Conservation (phyloP, 2,888 invertebrate species). For the Diplazon laetatorius region DNA sequence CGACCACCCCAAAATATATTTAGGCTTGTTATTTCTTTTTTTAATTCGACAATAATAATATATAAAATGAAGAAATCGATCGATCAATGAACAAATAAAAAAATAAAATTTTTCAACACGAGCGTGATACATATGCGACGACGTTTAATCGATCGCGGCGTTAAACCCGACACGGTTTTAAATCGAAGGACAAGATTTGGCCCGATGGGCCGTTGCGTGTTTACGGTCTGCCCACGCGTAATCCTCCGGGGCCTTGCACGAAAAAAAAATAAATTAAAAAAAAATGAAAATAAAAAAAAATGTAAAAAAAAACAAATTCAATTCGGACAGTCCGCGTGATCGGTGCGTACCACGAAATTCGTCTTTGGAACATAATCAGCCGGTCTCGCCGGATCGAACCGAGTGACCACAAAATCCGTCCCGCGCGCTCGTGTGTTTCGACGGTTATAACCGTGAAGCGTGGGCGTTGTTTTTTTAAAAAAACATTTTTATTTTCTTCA, state of each 20-base stretch:
- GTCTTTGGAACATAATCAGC: conserved; percentile 59
- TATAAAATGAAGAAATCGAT: too few relatives aligned
- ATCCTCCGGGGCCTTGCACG: conserved; percentile 34
- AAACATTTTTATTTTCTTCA: not conserved
- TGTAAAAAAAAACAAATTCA: conserved; percentile 20
- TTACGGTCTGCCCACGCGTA: conserved; percentile 62
- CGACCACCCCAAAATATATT: too few relatives aligned
- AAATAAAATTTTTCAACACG: not conserved
- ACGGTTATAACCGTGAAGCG: conserved; percentile 66
- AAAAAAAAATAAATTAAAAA: not conserved
- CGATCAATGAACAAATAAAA: too few relatives aligned
- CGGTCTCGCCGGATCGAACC: too few relatives aligned
- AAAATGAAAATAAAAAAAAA: too few relatives aligned
- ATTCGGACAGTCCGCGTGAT: conserved; percentile 25
- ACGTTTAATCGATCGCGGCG: conserved; percentile 53
- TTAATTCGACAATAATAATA: too few relatives aligned
- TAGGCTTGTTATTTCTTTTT: too few relatives aligned
- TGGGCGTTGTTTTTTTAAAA: conserved; percentile 44
- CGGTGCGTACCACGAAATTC: conserved; percentile 58
- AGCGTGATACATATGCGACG: conserved; percentile 35
- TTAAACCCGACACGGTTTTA: conserved; percentile 48
- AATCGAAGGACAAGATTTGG: conserved; percentile 54
- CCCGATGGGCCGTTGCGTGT: conserved; percentile 55
- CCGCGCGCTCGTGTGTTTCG: conserved; percentile 27
- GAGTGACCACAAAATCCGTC: too few relatives aligned